Conservation (phyloP, 2,113 vertebrate genomes). For the Clarias macrocephalus region DNA sequence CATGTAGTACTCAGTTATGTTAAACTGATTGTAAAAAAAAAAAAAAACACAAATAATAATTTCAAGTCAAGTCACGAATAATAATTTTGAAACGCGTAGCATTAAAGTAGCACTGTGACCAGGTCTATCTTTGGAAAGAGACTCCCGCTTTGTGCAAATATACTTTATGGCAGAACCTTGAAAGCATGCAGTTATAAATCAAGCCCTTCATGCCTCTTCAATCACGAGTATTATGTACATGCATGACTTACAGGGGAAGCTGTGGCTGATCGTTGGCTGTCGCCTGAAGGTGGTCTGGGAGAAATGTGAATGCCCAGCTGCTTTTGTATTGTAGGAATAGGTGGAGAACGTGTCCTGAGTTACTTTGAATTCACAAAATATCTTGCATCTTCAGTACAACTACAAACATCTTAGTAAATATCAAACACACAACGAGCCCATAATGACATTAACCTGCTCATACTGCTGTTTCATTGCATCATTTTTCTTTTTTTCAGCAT, state of each 20-base stretch:
- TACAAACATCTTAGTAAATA: neutral
- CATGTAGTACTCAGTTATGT: too few species aligned
- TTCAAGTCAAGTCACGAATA: too few species aligned
- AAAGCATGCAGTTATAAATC: neutral
- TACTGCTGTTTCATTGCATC: constrained; percentile 36
- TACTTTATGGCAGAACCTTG: neutral
- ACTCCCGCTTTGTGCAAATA: neutral
- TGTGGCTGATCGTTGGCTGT: constrained; percentile 65
- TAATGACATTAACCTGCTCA: constrained; percentile 33
- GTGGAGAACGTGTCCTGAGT: constrained; percentile 76
- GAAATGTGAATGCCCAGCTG: constrained; percentile 59
- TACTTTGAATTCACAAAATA: constrained; percentile 52
- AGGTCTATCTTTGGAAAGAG: too few species aligned
- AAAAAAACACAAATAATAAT: too few species aligned
- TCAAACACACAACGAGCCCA: too few species aligned
- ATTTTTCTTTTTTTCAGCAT: constrained; percentile 70
- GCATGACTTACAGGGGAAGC: constrained; percentile 59
- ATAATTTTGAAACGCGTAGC: neutral
- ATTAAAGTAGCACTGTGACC: too few species aligned
- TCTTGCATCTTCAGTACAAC: neutral
- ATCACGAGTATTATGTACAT: neutral
- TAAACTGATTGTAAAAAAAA: too few species aligned
- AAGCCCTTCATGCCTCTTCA: neutral
- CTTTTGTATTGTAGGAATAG: constrained; percentile 78
- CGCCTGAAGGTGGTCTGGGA: constrained; percentile 71